Evolutionary conservation across 2,888 invertebrate species (phyloP), one percentile per base, ranked within the genome.

Genomic region (Sarcophaga variegata): DNA sequence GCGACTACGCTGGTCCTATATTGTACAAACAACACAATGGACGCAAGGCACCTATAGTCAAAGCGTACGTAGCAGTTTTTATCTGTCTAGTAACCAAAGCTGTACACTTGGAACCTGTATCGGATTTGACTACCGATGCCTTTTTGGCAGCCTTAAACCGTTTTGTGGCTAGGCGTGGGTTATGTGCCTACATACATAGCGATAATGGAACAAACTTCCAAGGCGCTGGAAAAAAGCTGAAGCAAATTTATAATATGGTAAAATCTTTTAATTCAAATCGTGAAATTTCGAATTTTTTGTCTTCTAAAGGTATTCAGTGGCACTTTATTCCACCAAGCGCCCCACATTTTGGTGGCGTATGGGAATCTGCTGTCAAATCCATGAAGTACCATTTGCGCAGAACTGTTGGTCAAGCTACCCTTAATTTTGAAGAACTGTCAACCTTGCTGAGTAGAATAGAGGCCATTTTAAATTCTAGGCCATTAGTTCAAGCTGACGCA

Each of bases 121-220:
- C 69, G 6, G 69, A 49, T 20, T 69, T 69, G 11, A 69, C 49
- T n/a, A 69, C 45, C 11, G 69, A 69, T 69, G 49, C 45, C 45
- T 69, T 69, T 49, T 69, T 69, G 25, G 20, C 69, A 3, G 69
- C 69, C 8, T 45, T 69, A 11, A 20, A 69, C 20, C 69, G 69
- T 10, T 69, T 69, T 66, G 62, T 81, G 4, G 63, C 86, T 17
- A 80, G 83, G 11, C 70, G 83, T 17, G 84, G 87, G 0, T 75
- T 78, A 63, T 88, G 84, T 25, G 62, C 60, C 0, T 54, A 76
- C 27, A 54, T 67, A 49, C 59, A 76, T n/a, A 76, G 47, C 66
- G 49, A 45, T 66, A 76, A 76, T 22, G 45, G 45, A 45, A 74
- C 75, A 22, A 86, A 88, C 27, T 89, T 89, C 60, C 45, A 84